A percentile compares a stretch with the other conserved stretches of the same genome.
Conservation (phyloP, 2,113 vertebrate species). For the Orthonyx spaldingii region DNA sequence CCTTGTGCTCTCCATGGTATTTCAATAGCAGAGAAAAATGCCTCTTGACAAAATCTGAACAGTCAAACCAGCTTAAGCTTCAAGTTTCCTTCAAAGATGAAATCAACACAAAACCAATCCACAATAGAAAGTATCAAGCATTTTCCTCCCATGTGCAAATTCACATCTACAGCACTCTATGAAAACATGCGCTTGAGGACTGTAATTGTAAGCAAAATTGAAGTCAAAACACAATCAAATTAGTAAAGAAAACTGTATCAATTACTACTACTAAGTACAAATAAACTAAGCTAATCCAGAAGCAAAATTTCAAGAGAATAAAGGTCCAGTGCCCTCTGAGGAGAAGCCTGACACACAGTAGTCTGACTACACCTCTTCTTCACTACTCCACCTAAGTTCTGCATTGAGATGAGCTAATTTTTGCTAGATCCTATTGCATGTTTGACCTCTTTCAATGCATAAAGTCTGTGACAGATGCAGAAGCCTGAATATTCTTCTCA, state of each 20-base stretch:
- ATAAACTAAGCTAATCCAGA: background rate
- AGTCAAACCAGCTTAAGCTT: background rate
- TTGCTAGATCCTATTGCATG: background rate
- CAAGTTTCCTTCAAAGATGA: background rate
- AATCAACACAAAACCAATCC: background rate
- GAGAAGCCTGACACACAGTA: background rate
- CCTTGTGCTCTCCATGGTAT: background rate
- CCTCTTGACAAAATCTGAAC: background rate
- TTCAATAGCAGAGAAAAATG: background rate
- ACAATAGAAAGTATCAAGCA: background rate
- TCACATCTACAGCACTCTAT: background rate
- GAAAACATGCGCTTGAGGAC: background rate
- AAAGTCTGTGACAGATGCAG: background rate
- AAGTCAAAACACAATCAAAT: background rate
- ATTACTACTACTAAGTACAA: background rate
- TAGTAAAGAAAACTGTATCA: background rate
- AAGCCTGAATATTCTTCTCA: background rate
- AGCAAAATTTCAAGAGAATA: background rate
- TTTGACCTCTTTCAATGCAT: background rate
- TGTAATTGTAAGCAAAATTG: background rate
- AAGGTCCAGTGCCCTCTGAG: background rate
- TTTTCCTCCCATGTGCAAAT: background rate
- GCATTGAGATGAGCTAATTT: background rate
- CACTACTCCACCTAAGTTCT: background rate
- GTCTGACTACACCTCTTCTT: background rate